Evolutionary conservation across 2,888 invertebrate species (phyloP).

Genomic region (Eupeodes luniger): DNA sequence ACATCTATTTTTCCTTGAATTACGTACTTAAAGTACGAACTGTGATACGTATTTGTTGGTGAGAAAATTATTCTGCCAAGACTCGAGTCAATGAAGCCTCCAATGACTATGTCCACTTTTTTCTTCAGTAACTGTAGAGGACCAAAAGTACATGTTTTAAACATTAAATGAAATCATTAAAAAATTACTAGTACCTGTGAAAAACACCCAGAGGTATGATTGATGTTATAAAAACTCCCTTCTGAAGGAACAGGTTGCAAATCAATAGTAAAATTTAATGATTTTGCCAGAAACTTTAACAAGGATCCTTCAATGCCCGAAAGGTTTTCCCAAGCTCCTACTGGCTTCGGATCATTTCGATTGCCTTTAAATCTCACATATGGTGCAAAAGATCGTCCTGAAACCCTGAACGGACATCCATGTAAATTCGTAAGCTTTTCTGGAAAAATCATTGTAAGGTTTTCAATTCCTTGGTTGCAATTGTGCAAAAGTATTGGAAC

Average conservation of each 20-base stretch:
- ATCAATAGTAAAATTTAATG: not conserved
- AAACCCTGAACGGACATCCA: not conserved
- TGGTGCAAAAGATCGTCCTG: not conserved
- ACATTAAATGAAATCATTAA: not conserved
- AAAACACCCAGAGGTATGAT: not conserved
- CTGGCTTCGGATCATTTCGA: not conserved
- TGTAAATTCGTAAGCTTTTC: not conserved
- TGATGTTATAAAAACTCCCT: not conserved
- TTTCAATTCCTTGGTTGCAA: too few relatives aligned
- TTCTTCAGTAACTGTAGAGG: conserved; percentile 76
- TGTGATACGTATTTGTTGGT: conserved; percentile 78
- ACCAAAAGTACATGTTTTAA: too few relatives aligned
- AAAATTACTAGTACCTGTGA: not conserved
- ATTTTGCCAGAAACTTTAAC: not conserved
- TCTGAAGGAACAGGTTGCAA: not conserved
- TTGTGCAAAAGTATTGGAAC: too few relatives aligned
- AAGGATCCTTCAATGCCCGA: not conserved
- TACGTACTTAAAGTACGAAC: conserved; percentile 76
- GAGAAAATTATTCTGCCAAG: conserved; percentile 74
- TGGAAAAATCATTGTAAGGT: too few relatives aligned
- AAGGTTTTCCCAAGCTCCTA: not conserved
- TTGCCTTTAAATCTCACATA: not conserved
- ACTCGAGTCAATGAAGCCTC: conserved; percentile 79
- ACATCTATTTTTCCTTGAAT: conserved; percentile 76
- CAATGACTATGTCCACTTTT: conserved; percentile 79